These are phyloP conservation scores for Thalpophila matura DNA, from an alignment of 2,888 invertebrate species.

Conservation along the genomic window DNA sequence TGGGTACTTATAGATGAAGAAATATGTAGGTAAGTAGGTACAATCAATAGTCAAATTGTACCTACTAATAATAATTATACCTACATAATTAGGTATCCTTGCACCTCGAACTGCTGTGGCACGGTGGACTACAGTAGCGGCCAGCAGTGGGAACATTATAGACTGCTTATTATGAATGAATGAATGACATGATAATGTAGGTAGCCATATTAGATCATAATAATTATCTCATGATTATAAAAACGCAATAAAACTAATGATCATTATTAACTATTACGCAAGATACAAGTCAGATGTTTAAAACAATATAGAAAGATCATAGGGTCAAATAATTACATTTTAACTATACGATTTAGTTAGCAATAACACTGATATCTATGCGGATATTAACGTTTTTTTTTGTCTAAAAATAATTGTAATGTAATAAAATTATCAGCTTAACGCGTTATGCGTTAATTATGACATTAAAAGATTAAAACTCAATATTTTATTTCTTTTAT, in stretches of 20 bases:
- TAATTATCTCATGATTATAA: no score
- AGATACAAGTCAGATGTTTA: constrained; percentile 25
- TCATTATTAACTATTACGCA: not conserved
- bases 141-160: no score
- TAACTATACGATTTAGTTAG: constrained; percentile 9
- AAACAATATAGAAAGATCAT: constrained; percentile 14
- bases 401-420: constrained; percentile 5
- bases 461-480: constrained; percentile 35
- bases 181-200: no score
- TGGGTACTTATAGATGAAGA: no score
- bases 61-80: no score
- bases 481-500: constrained; percentile 31
- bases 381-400: constrained; percentile 27
- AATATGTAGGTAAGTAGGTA: no score
- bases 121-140: no score
- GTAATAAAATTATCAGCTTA: constrained; percentile 26
- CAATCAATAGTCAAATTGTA: no score
- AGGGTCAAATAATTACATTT: constrained; percentile 39
- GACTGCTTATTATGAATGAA: no score
- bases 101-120: no score
- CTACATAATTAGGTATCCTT: no score
- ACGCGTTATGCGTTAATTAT: constrained; percentile 11
- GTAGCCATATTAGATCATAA: no score
- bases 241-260: not conserved
- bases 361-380: constrained; percentile 28